Evolutionary conservation across 2,113 vertebrate species (phyloP).

Genomic region (Laticauda laticaudata): DNA sequence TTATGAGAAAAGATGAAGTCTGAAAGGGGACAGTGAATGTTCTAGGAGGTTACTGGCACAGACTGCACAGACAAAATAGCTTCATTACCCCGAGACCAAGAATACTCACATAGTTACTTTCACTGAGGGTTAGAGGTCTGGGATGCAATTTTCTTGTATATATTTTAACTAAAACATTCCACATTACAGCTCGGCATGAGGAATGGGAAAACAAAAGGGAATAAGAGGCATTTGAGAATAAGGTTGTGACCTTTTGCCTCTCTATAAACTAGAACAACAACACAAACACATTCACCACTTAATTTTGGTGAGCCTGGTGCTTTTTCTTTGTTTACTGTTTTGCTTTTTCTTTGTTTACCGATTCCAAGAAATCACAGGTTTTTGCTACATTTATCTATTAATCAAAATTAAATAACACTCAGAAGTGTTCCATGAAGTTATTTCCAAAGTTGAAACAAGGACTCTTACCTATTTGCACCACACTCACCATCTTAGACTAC

Average conservation of each 20-base stretch:
- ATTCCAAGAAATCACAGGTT: neutral
- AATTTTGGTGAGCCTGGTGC: neutral
- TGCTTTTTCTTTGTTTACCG: neutral
- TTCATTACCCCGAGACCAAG: constrained; percentile 51
- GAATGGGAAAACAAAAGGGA: constrained; percentile 13
- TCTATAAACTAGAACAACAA: neutral
- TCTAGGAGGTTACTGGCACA: constrained; percentile 25
- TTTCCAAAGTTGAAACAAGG: neutral
- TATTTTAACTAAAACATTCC: constrained; percentile 35
- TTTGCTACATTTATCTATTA: neutral
- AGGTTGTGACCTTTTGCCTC: constrained; percentile 9
- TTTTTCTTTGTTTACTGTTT: neutral
- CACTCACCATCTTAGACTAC: neutral
- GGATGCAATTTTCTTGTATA: constrained; percentile 30
- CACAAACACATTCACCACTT: neutral
- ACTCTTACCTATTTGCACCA: neutral
- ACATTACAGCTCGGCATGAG: neutral
- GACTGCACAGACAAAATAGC: constrained; percentile 22
- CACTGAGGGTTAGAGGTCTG: constrained; percentile 43
- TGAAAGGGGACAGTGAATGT: neutral
- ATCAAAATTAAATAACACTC: neutral
- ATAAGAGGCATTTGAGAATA: neutral
- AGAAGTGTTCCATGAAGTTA: neutral
- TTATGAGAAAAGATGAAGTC: constrained; percentile 13
- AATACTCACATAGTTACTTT: constrained; percentile 30